phyloP scores from a whole-genome alignment of 2,888 invertebrate species.

The Heterodera filipjevi region DNA sequence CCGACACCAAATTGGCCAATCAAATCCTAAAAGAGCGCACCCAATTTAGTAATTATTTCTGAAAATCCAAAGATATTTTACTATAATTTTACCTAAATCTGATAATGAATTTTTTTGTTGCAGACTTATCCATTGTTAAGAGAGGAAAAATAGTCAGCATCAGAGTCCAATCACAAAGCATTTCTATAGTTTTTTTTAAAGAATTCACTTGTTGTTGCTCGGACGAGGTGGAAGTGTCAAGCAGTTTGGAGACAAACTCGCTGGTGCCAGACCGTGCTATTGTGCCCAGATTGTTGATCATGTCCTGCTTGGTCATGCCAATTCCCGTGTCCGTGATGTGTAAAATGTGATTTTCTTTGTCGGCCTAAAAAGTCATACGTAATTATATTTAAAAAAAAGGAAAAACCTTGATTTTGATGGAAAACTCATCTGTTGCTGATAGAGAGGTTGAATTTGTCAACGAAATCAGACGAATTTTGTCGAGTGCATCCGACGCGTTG shows the following conservation, averaged over 20 bases:
- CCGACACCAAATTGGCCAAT: conserved; percentile 97
- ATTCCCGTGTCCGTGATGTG: conserved; percentile 95
- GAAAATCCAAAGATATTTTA: no score
- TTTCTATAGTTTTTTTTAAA: no score
- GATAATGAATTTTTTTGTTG: no score
- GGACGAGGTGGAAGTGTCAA: conserved; percentile 56
- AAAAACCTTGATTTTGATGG: conserved; percentile 80
- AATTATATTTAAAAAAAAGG: neutral
- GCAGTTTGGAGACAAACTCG: conserved; percentile 63
- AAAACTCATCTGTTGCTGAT: conserved; percentile 79
- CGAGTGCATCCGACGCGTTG: conserved; percentile 97
- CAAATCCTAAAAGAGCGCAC: conserved; percentile 75
- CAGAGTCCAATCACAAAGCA: no score
- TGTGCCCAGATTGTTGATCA: conserved; percentile 93
- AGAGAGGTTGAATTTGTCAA: conserved; percentile 83
- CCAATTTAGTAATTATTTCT: no score
- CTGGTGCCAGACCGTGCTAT: conserved; percentile 74
- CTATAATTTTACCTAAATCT: no score
- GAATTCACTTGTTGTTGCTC: conserved; percentile 56
- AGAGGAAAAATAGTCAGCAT: no score
- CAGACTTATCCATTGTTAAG: no score
- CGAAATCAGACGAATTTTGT: conserved; percentile 91
- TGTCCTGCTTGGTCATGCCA: conserved; percentile 92
- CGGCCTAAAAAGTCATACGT: conserved; percentile 71
- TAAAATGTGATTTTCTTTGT: conserved; percentile 85